Base-by-base conservation (phyloP, 2,888 invertebrate genomes). In the Agrotis exclamationis region DNA sequence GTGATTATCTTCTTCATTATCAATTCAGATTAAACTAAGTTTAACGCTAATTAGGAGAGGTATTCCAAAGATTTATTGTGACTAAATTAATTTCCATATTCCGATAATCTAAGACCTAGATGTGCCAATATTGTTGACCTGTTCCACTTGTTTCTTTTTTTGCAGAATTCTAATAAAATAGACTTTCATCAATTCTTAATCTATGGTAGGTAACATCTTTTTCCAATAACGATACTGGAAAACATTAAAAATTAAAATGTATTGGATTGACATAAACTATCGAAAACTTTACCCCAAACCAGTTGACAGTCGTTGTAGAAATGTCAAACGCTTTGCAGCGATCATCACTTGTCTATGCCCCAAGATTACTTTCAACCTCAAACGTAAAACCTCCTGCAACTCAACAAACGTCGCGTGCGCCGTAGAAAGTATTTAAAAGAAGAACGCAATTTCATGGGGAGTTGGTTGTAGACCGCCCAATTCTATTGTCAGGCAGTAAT, bases 401-500 rank as follows among this genome's bases (percentile, higher is more conserved):
- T 79, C 54, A 79, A 86, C 86, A 89, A 79, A 77, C 58, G 75
- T 82, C 70, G 78, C 76, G 78, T 79, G 84, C 68, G 53, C 22
- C 9, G 87, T 92, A 92, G 94, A 94, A 94, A 95, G 95, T 95
- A 95, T 95, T 95, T 94, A 95, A 95, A 93, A 94, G 78, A 77
- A 76, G 53, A 90, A 90, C 87, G 90, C 93, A 95, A 95, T 96
- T 95, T 95, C 94, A 95, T 94, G 96, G 93, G 86, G 89, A 85
- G 86, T 85, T 93, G 93, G 88, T 83, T 89, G 89, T 82, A 85
- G 87, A 81, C 90, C 91, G 93, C 95, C 96, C 96, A 95, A 96
- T 96, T 96, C 95, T 95, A 94, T 96, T 96, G 96, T 95, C 86
- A 86, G 60, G 72, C 84, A 65, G 92, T 95, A 96, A 96, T 95